Evolutionary conservation across 2,797 vertebrate genomes (phyloP).

Genomic region (Tokudaia tokunoshimensis): DNA sequence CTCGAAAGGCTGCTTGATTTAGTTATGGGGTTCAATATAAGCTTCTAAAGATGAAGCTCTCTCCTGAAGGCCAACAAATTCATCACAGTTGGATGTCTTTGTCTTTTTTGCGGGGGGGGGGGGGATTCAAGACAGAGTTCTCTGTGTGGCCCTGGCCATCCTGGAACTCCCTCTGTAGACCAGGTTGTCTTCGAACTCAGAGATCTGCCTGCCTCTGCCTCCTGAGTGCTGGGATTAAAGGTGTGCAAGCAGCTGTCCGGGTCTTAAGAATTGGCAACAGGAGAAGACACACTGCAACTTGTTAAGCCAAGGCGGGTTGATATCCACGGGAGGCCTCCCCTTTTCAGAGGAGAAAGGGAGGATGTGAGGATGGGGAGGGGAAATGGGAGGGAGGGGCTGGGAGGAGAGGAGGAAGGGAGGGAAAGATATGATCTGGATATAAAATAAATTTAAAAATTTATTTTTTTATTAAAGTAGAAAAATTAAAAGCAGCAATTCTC

Average conservation of each 20-base stretch:
- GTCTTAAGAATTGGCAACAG: neutral
- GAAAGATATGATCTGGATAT: neutral
- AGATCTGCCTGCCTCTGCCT: neutral
- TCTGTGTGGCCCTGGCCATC: neutral
- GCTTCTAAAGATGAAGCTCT: neutral
- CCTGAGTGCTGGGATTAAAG: neutral
- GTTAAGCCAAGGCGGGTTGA: neutral
- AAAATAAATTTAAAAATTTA: neutral
- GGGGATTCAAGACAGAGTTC: neutral
- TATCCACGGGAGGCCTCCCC: neutral
- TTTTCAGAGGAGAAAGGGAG: neutral
- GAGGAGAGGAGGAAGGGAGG: neutral
- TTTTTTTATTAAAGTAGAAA: neutral
- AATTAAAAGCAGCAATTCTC: neutral
- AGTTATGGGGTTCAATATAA: neutral
- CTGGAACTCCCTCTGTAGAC: neutral
- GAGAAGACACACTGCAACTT: neutral
- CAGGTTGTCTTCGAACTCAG: neutral
- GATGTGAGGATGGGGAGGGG: neutral
- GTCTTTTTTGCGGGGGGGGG: neutral
- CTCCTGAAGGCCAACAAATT: conserved; percentile 15
- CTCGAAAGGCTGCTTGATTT: neutral
- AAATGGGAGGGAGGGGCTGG: neutral
- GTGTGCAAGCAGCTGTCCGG: neutral
- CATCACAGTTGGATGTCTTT: neutral